Evolutionary conservation across 2,797 vertebrate species (phyloP).

Genomic region (Pantherophis alleghaniensis): DNA sequence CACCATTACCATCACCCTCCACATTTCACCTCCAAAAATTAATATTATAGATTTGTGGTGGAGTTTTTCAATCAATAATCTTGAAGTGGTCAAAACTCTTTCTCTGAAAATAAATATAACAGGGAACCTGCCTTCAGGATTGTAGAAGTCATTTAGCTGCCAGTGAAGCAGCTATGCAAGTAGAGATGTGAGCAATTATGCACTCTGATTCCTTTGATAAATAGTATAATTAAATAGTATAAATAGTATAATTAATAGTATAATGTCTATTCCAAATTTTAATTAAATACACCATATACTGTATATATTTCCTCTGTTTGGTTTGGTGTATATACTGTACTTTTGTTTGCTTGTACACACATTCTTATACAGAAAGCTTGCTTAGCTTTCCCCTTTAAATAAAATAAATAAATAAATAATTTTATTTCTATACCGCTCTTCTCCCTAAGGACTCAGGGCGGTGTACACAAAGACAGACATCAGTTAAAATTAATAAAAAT

Average conservation of each 20-base stretch:
- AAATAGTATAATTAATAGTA: not conserved
- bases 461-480: too few species aligned
- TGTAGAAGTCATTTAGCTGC: not conserved
- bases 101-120: not conserved
- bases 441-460: too few species aligned
- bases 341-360: not conserved
- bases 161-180: not conserved
- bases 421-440: too few species aligned
- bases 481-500: too few species aligned
- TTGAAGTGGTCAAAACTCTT: not conserved
- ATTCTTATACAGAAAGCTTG: not conserved
- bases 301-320: not conserved
- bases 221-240: not conserved
- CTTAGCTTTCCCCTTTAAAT: not conserved
- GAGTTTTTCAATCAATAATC: not conserved
- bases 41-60: not conserved
- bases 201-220: not conserved
- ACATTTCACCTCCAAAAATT: slow-evolving; percentile 11
- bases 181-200: not conserved
- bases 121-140: not conserved
- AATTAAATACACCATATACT: not conserved
- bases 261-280: not conserved
- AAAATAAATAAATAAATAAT: too few species aligned
- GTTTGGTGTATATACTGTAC: not conserved
- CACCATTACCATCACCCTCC: slow-evolving; percentile 22